Evolutionary conservation across 2,797 vertebrate species (phyloP), one percentile per base, ranked within the genome.

Genomic region (Gambusia yucatana): DNA sequence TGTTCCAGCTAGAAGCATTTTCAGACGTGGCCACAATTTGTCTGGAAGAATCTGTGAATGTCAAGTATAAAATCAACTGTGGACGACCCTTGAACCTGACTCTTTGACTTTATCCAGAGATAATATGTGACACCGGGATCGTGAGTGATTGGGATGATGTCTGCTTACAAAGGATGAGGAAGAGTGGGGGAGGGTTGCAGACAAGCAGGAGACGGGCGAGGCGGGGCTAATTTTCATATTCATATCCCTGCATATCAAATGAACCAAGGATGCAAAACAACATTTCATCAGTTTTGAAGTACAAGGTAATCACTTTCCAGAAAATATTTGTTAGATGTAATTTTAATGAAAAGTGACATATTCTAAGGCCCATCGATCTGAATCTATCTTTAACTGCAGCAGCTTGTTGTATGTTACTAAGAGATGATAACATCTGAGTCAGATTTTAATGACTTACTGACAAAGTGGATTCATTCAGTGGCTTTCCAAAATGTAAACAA

Each of bases 261-360:
- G 33, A 65, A 65, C 36, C 63, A 39, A 65, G 20, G 63, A 65
- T 65, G 33, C 33, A 65, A 63, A 63, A 36, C 59, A 33, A 65
- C 63, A 39, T 39, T 65, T 39, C 3, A 10, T 39, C 63, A 39
- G 33, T 39, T 22, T 65, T 65, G 20, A 22, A 39, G 33, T 36
- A 65, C 17, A 65, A 65, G 63, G 16, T 65, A 65, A 36, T 65
- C 63, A 20, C 17, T 22, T 39, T 65, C 7, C 36, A 65, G 36
- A 25, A 22, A 39, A 65, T 10, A 39, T 20, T 4, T 36, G 28
- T 63, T 63, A 36, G 59, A 36, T 36, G 28, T 30, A 30, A 20
- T 63, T 36, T 63, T 17, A 36, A 8, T 36, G 16, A 63, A 8
- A 63, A 33, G 59, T 63, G 28, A 63, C 28, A 52, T 22, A 65